These are phyloP conservation scores for Microcebus lehilahytsara DNA, from an alignment of 2,113 vertebrate species.

Conservation along the genomic window DNA sequence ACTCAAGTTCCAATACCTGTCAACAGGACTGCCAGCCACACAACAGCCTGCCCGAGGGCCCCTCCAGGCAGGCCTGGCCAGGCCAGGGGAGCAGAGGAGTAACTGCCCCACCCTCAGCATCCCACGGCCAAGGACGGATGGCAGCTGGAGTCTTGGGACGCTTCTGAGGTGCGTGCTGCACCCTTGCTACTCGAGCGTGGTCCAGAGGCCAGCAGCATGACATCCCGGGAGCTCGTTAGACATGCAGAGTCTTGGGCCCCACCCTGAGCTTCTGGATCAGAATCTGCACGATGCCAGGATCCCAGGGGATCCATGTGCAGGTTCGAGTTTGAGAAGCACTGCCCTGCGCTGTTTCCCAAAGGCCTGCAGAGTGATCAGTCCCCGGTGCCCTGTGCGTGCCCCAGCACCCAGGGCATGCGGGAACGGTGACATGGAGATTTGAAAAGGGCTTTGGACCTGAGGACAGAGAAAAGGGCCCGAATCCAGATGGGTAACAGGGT, in stretches of 20 bases:
- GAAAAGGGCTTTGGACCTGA: neutral
- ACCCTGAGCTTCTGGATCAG: neutral
- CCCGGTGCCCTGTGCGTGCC: neutral
- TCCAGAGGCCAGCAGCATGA: neutral
- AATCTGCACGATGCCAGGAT: neutral
- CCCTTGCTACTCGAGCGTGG: neutral
- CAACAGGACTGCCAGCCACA: no score
- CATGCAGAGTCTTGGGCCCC: neutral
- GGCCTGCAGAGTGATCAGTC: neutral
- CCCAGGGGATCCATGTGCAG: neutral
- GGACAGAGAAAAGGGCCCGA: neutral
- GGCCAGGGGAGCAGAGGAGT: neutral
- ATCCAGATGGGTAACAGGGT: neutral
- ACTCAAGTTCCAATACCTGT: accelerated
- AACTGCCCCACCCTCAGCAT: neutral
- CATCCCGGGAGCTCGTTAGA: neutral
- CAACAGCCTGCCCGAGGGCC: neutral
- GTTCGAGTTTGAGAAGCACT: neutral
- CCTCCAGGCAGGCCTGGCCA: neutral
- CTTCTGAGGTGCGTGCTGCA: no score
- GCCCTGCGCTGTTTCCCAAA: neutral
- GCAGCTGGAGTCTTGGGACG: neutral
- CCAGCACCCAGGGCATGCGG: neutral
- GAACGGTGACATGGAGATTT: neutral
- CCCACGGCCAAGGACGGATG: neutral